Evolutionary conservation across 2,888 invertebrate genomes (phyloP).

Genomic region (Tachina grossa): DNA sequence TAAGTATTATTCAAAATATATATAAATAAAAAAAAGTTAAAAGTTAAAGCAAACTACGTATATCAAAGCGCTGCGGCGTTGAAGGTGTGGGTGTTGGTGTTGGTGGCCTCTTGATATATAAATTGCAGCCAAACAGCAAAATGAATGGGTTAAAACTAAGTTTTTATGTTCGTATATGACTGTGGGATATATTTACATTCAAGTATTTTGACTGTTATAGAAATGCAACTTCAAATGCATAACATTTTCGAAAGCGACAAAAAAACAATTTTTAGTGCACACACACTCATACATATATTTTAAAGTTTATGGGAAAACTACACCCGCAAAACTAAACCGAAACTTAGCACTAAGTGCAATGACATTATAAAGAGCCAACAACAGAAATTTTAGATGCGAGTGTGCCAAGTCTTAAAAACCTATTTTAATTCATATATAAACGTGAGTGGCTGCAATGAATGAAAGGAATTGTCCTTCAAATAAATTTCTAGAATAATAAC

Average conservation of each 20-base stretch:
- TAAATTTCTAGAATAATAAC: no score
- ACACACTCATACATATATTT: background rate
- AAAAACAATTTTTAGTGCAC: slow-evolving; percentile 49
- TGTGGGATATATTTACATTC: slow-evolving; percentile 19
- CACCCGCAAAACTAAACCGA: slow-evolving; percentile 10
- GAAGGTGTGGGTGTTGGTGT: slow-evolving; percentile 22
- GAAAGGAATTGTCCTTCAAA: no score
- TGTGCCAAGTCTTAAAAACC: background rate
- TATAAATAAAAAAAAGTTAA: slow-evolving; percentile 23
- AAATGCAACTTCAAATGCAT: slow-evolving; percentile 57
- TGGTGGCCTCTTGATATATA: slow-evolving; percentile 14
- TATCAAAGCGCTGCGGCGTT: slow-evolving; percentile 19
- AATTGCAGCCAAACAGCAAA: background rate
- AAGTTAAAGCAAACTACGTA: slow-evolving; percentile 44
- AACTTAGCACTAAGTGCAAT: slow-evolving; percentile 5
- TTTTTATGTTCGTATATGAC: background rate
- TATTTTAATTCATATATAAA: background rate
- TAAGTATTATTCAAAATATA: slow-evolving; percentile 31
- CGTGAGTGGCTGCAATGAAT: background rate
- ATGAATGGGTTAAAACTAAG: slow-evolving; percentile 23
- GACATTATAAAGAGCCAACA: slow-evolving; percentile 21
- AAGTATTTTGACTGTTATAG: slow-evolving; percentile 16
- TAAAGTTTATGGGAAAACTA: slow-evolving; percentile 12
- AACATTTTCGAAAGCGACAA: slow-evolving; percentile 63
- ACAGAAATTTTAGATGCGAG: background rate